Percentiles rank a stretch among this genome's conserved stretches.
Conservation (phyloP, 2,888 invertebrate genomes). For the Pyrocoelia pectoralis region DNA sequence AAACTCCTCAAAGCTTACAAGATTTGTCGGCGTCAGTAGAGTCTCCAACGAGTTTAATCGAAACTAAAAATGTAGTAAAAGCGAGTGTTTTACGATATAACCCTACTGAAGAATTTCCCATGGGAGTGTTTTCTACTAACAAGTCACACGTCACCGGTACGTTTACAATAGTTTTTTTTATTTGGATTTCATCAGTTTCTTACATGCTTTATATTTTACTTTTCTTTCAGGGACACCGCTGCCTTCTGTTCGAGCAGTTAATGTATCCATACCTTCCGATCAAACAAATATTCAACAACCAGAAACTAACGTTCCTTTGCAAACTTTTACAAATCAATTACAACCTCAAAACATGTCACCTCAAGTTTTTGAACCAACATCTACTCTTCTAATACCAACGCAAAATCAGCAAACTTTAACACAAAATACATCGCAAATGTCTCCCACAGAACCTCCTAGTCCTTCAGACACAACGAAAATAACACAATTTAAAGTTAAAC, state of each 20-base stretch:
- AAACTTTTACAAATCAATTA: conserved; percentile 54
- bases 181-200: too few relatives aligned
- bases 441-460: conserved; percentile 52
- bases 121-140: conserved; percentile 55
- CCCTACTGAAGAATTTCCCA: conserved; percentile 62
- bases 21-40: conserved; percentile 51
- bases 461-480: conserved; percentile 52
- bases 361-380: conserved; percentile 54
- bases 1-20: conserved; percentile 55
- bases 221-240: conserved; percentile 14
- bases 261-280: conserved; percentile 44
- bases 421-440: conserved; percentile 49
- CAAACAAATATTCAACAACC: conserved; percentile 39
- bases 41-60: conserved; percentile 53
- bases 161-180: conserved; percentile 12
- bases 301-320: conserved; percentile 45
- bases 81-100: conserved; percentile 71
- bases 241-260: conserved; percentile 45
- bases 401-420: conserved; percentile 45
- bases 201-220: background rate
- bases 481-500: conserved; percentile 74
- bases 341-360: conserved; percentile 54
- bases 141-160: conserved; percentile 49
- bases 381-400: conserved; percentile 53
- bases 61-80: conserved; percentile 62